A percentile compares a stretch with the other conserved stretches of the same genome.
phyloP scores from a whole-genome alignment of 2,113 vertebrate species.

The Melanocharis versteri region DNA sequence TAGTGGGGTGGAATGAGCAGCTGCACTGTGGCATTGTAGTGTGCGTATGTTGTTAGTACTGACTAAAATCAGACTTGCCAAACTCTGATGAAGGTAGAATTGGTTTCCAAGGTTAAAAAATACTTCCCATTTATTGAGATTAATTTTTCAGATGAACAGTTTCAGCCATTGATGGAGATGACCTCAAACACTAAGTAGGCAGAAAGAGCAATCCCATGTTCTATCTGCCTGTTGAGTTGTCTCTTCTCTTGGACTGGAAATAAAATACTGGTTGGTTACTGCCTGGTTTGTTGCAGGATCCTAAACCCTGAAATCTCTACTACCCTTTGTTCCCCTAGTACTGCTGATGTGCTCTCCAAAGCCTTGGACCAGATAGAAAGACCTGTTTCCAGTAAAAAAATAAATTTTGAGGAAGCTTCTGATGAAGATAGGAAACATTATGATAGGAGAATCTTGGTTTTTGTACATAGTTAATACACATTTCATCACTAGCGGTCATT shows the following conservation, averaged over 20 bases:
- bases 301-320: neutral
- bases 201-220: neutral
- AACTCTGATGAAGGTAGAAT: neutral
- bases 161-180: neutral
- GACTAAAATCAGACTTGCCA: neutral
- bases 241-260: neutral
- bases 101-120: neutral
- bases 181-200: neutral
- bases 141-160: neutral
- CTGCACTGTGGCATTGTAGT: neutral
- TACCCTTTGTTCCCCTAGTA: neutral
- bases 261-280: neutral
- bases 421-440: neutral
- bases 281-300: neutral
- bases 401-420: neutral
- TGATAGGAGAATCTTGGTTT: neutral
- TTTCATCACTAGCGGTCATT: neutral
- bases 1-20: neutral
- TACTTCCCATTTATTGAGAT: neutral
- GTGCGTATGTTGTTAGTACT: neutral
- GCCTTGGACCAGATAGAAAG: neutral
- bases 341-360: neutral
- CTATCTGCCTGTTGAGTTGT: neutral
- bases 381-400: neutral
- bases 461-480: neutral